These are phyloP conservation scores for Rhinichthys klamathensis DNA, from an alignment of 2,113 vertebrate genomes.

Conservation along the genomic window DNA sequence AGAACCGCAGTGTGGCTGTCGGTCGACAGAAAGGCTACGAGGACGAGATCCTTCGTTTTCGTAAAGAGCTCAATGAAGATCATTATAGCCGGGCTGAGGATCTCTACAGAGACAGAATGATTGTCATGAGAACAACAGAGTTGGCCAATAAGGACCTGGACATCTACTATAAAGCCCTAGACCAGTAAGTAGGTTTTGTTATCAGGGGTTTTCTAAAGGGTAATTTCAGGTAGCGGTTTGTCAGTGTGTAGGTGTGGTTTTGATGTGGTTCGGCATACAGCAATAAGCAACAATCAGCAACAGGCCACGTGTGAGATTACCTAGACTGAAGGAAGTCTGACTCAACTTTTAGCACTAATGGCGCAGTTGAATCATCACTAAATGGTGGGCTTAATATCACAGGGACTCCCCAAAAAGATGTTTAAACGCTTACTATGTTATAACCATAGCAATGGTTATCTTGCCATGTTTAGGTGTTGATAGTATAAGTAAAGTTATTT, in stretches of 20 bases:
- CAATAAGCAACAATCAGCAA: not conserved
- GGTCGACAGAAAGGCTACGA: constrained; percentile 94
- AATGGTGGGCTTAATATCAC: not conserved
- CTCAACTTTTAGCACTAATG: not conserved
- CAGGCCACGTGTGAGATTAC: not conserved
- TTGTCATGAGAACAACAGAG: constrained; percentile 94
- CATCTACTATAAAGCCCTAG: constrained; percentile 95
- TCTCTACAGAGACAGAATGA: constrained; percentile 92
- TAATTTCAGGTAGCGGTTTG: not conserved
- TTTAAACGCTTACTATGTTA: not conserved
- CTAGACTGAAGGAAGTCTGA: constrained; percentile 12
- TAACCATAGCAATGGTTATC: not conserved
- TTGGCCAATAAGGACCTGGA: constrained; percentile 94
- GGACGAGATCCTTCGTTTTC: constrained; percentile 89
- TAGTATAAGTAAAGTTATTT: not conserved
- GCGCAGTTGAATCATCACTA: not conserved
- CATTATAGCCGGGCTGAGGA: constrained; percentile 91
- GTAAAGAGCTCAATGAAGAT: constrained; percentile 88
- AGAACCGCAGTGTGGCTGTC: constrained; percentile 84
- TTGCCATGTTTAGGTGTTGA: not conserved
- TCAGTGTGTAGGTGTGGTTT: not conserved
- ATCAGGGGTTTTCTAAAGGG: not conserved
- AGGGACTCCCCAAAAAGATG: constrained; percentile 3
- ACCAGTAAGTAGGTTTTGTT: constrained; percentile 85
- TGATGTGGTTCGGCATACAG: constrained; percentile 24